Base-by-base conservation (phyloP, 2,113 vertebrate species). In the Hystrix brachyura region DNA sequence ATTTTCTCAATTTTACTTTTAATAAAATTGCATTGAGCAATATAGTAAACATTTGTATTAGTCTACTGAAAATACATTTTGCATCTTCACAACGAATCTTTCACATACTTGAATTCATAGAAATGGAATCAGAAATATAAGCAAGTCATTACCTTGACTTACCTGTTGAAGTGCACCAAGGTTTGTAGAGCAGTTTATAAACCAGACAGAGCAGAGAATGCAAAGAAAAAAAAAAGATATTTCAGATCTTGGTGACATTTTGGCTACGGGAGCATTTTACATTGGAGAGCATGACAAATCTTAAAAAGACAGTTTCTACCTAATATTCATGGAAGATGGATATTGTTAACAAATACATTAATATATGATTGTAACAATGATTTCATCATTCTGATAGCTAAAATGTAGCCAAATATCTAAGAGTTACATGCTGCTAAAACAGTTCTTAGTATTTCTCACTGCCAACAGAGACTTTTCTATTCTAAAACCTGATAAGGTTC, bases 231-330 rank as follows among this genome's bases (percentile, higher is more conserved):
- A 62, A 62, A 62, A 71, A 79, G 46, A 21, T 88, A 72, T 89
- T 86, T 72, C 48, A 89, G 65, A 79, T 72, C 67, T 90, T 65
- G 46, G 43, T 67, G 69, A 78, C 48, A 97, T 83, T 96, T 94
- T 96, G 48, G 32, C 59, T 67, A 65, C 18, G 43, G 71, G 34
- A 92, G 11, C 23, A 82, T 76, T 94, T 90, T 90, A 8, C 72
- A 87, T 43, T 87, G 18, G 48, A 92, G 95, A 57, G 11, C 38
- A 80, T 84, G 67, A 90, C 74, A 86, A 88, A 93, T 32, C 19
- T 93, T 89, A 91, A 88, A 87, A 80, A 25, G 43, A 88, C 19
- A 84, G 51, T 79, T 83, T 91, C 72, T 46, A 92, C 19, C 3
- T 92, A 86, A 19, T 19, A 19, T 85, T 96, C 69, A 74, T 29